These are phyloP conservation scores for Opisthocomus hoazin DNA, from an alignment of 2,113 vertebrate genomes.

Conservation along the genomic window DNA sequence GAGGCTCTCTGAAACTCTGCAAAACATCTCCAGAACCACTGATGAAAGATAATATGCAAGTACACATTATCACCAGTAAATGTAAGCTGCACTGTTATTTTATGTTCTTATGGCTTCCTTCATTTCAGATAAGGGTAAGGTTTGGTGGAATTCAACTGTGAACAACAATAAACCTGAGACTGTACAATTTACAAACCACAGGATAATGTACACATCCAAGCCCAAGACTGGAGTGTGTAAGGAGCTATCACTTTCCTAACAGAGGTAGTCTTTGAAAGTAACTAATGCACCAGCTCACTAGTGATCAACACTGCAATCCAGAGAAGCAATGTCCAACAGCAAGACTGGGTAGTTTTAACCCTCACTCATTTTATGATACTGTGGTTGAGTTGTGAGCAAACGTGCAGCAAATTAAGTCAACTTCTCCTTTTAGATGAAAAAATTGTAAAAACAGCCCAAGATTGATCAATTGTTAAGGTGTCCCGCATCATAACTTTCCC, in stretches of 20 bases:
- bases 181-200: neutral
- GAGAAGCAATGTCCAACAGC: neutral
- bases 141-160: neutral
- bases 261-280: neutral
- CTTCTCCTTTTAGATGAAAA: neutral
- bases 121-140: neutral
- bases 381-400: neutral
- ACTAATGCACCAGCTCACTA: neutral
- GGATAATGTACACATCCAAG: neutral
- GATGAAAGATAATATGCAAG: neutral
- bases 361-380: neutral
- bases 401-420: neutral
- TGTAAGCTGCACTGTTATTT: neutral
- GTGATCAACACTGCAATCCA: neutral
- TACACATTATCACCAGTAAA: neutral
- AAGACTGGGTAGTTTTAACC: neutral
- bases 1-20: neutral
- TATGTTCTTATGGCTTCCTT: neutral
- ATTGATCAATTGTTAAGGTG: fast-evolving
- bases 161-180: neutral
- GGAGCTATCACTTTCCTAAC: neutral
- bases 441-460: neutral
- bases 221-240: neutral
- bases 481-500: neutral
- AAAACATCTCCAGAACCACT: neutral